Conservation (phyloP, 2,797 vertebrate species). For the Xenopus petersii region DNA sequence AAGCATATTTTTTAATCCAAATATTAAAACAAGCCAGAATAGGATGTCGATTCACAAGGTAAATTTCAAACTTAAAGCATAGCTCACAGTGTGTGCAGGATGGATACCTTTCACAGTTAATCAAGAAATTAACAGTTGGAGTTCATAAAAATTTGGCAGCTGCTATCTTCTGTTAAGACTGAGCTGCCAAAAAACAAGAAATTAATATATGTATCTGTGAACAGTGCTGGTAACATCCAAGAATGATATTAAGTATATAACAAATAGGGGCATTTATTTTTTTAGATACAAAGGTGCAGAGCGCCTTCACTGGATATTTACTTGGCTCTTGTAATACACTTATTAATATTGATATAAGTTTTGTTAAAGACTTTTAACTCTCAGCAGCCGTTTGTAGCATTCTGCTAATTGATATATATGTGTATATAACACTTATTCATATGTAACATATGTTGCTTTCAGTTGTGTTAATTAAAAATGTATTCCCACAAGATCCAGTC, state of each 20-base stretch:
- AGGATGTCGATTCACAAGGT: too few relatives aligned
- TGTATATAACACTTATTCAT: slow-evolving; percentile 17
- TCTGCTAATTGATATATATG: slow-evolving; percentile 27
- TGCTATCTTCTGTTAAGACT: slow-evolving; percentile 11
- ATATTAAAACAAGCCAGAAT: too few relatives aligned
- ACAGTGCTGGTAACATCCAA: background rate
- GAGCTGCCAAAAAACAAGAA: slow-evolving; percentile 19
- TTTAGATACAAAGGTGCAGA: too few relatives aligned
- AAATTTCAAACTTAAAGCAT: too few relatives aligned
- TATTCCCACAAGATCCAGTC: slow-evolving; percentile 10
- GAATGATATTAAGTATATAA: too few relatives aligned
- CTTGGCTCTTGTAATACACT: background rate
- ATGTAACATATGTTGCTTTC: slow-evolving; percentile 29
- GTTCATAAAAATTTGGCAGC: background rate
- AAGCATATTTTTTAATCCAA: too few relatives aligned
- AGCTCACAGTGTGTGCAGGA: too few relatives aligned
- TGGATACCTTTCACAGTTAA: background rate
- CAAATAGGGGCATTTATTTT: too few relatives aligned
- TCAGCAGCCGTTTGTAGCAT: slow-evolving; percentile 20
- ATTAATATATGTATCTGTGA: slow-evolving; percentile 7
- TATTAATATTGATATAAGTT: slow-evolving; percentile 23
- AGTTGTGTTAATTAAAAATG: slow-evolving; percentile 22
- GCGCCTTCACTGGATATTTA: too few relatives aligned
- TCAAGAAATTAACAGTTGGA: background rate
- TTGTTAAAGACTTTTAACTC: slow-evolving; percentile 4